Conservation (phyloP, 1,140 invertebrate species). For the Archegozetes longisetosus region DNA sequence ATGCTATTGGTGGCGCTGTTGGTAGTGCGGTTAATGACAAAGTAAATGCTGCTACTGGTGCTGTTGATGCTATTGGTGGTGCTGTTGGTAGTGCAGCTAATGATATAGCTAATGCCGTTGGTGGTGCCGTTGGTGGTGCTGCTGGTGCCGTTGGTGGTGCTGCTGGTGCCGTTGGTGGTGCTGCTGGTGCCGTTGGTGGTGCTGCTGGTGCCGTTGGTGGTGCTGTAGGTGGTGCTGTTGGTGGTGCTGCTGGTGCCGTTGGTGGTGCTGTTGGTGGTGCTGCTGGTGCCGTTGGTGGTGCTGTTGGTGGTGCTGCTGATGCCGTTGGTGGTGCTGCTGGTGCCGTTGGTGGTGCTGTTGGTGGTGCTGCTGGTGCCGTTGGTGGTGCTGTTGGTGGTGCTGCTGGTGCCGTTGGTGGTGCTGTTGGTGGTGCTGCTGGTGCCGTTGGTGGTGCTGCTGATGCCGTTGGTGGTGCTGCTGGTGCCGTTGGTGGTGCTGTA, state of each 20-base stretch:
- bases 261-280: neutral
- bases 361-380: too few species aligned
- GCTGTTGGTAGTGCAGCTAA: neutral
- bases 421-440: too few species aligned
- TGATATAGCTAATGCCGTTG: neutral
- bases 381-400: too few species aligned
- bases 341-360: too few species aligned
- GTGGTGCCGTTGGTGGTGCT: neutral
- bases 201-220: neutral
- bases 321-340: too few species aligned
- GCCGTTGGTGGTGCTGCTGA: too few species aligned
- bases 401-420: too few species aligned
- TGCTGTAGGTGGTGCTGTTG: neutral
- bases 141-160: neutral
- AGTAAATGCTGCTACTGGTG: neutral
- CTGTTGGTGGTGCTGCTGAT: too few species aligned
- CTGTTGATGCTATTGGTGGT: neutral
- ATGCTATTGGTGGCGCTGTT: neutral
- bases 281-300: neutral
- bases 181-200: neutral
- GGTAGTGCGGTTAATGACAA: neutral
- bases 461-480: too few species aligned
- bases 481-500: too few species aligned
- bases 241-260: neutral
- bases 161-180: neutral